Base-by-base conservation (phyloP, 1,140 invertebrate species). In the Pseudomyrmex concolor region DNA sequence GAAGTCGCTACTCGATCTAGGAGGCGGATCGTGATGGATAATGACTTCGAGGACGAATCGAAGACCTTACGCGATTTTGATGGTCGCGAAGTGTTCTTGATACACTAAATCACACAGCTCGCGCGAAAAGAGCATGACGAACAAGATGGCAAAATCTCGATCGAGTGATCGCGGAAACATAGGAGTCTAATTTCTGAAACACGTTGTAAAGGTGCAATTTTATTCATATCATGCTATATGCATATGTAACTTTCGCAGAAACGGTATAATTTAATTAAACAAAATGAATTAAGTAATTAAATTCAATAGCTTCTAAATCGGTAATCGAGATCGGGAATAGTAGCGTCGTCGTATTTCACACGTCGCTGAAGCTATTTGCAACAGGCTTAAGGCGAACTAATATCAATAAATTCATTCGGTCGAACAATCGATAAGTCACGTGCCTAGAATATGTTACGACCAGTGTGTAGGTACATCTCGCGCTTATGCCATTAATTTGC, bases 21-120 rank as follows among this genome's bases (percentile, higher is more conserved):
- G 90, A 92, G 92, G 89, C 90, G 88, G 89, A 88, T 80, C 89
- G 90, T 89, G 87, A 83, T 92, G 90, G 86, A 81, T 91, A 91
- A 92, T 91, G 90, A 85, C 80, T 88, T 48, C 45, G 62, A 64
- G 71, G 70, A 85, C 83, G 80, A 85, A 72, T 83, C 59, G 70
- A 89, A 81, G 86, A 84, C 7, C 17, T 15, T 45, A n/a, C 62
- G 57, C 66, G 76, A 84, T 74, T 34, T 87, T 45, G n/a, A 74
- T 59, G 62, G 15, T 64, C 50, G 43, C 25, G 51, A 77, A 83
- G 13, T 19, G 50, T 66, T 54, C 48, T 43, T 4, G 9, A 62
- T 50, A 10, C 57, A 5, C 12, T 78, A 48, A 45, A 17, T 57
- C 54, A 25, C 54, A 25, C 1, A 54, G 12, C n/a, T 15, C 2